Percentiles rank a stretch among this genome's conserved stretches.
Evolutionary conservation across 2,888 invertebrate genomes (phyloP).

Genomic region (Deroplatys truncata): DNA sequence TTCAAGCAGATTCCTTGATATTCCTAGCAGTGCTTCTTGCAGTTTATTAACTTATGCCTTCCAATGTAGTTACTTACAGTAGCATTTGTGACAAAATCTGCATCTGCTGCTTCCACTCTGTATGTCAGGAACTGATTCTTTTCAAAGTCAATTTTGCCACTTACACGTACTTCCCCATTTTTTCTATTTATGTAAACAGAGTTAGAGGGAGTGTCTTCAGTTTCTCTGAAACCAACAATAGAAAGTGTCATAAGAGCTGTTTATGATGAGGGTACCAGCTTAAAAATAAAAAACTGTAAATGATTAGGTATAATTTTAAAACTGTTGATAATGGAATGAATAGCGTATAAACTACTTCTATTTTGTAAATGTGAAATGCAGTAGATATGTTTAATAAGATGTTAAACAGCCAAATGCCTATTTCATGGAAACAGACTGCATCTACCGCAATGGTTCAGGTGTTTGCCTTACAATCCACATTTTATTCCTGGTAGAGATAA

Average conservation of each 20-base stretch:
- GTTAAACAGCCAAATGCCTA: too few relatives aligned
- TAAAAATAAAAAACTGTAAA: too few relatives aligned
- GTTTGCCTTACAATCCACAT: too few relatives aligned
- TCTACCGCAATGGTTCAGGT: too few relatives aligned
- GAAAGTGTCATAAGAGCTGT: not conserved
- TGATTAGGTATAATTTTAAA: too few relatives aligned
- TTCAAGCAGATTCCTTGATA: not conserved
- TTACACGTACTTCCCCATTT: not conserved
- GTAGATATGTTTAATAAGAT: too few relatives aligned
- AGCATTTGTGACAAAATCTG: constrained; percentile 37
- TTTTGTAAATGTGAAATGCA: too few relatives aligned
- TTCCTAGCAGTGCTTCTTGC: not conserved
- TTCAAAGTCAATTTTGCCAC: not conserved
- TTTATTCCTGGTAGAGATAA: too few relatives aligned
- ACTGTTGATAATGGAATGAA: too few relatives aligned
- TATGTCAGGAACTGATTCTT: constrained; percentile 45
- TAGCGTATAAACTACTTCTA: too few relatives aligned
- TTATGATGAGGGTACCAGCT: too few relatives aligned
- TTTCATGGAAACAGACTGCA: too few relatives aligned
- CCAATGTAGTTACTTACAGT: not conserved
- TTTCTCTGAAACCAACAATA: not conserved
- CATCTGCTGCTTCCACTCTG: constrained; percentile 53
- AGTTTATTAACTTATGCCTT: not conserved
- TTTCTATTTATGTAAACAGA: not conserved
- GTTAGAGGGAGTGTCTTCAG: not conserved